A percentile compares a stretch with the other conserved stretches of the same genome.
phyloP scores from a whole-genome alignment of 2,888 invertebrate species.

The Ellobium chinense region DNA sequence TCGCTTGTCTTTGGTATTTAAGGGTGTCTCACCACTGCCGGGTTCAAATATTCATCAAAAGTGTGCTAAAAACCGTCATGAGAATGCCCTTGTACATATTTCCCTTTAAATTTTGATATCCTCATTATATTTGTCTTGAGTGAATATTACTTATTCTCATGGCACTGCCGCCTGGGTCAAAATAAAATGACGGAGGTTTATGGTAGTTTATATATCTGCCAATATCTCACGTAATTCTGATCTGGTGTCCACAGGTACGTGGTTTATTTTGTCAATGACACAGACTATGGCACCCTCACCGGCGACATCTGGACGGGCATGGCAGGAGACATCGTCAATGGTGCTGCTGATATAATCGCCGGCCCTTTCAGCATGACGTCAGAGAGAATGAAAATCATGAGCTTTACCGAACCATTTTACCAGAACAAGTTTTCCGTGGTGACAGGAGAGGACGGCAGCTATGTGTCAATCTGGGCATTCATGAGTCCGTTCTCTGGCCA shows the following conservation, averaged over 20 bases:
- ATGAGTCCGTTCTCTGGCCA: slow-evolving; percentile 88
- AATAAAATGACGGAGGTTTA: too few relatives aligned
- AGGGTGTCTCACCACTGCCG: too few relatives aligned
- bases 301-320: slow-evolving; percentile 90
- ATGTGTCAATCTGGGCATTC: slow-evolving; percentile 86
- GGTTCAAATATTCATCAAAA: too few relatives aligned
- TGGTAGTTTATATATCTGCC: too few relatives aligned
- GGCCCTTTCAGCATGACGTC: slow-evolving; percentile 92
- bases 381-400: slow-evolving; percentile 84
- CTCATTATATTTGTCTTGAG: too few relatives aligned
- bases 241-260: slow-evolving; percentile 84
- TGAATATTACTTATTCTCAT: too few relatives aligned
- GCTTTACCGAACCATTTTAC: slow-evolving; percentile 94
- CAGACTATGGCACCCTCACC: slow-evolving; percentile 73
- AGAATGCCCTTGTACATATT: too few relatives aligned
- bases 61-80: too few relatives aligned
- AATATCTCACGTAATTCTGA: neutral
- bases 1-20: too few relatives aligned
- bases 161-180: neutral
- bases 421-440: slow-evolving; percentile 92
- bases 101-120: too few relatives aligned
- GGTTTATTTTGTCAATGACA: slow-evolving; percentile 83
- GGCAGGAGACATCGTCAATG: slow-evolving; percentile 90
- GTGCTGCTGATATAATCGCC: slow-evolving; percentile 93
- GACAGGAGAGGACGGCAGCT: slow-evolving; percentile 82